Evolutionary conservation across 2,797 vertebrate species (phyloP).

Genomic region (Chrysocyon brachyurus): DNA sequence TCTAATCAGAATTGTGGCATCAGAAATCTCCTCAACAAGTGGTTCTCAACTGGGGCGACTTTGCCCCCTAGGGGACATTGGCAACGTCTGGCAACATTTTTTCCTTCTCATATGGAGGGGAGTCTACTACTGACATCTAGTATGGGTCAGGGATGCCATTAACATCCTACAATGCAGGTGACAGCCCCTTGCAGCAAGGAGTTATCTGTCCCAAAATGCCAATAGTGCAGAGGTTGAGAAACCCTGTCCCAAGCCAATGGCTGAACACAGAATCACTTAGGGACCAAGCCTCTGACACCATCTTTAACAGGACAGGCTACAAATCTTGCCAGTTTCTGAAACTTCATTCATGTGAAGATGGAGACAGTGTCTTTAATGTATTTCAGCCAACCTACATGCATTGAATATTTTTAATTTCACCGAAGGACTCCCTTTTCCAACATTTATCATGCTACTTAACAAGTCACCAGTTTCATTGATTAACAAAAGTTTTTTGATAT

Average conservation of each 20-base stretch:
- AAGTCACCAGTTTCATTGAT: background rate
- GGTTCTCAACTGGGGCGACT: background rate
- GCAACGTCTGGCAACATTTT: background rate
- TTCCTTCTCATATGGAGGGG: background rate
- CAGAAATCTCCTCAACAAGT: background rate
- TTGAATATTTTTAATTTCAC: slow-evolving; percentile 38
- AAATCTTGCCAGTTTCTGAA: slow-evolving; percentile 28
- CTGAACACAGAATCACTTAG: background rate
- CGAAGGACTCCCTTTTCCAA: background rate
- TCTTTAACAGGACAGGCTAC: background rate
- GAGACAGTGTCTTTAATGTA: background rate
- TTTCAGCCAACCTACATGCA: background rate
- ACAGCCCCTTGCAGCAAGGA: background rate
- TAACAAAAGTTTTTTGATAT: background rate
- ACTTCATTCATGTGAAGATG: background rate
- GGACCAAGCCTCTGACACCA: background rate
- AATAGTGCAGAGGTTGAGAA: background rate
- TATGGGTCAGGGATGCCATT: background rate
- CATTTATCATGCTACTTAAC: slow-evolving; percentile 28
- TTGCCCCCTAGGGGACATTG: background rate
- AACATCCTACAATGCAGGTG: background rate
- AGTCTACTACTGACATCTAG: background rate
- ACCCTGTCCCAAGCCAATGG: background rate
- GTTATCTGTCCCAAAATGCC: background rate
- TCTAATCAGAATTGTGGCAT: background rate